Evolutionary conservation across 2,797 vertebrate species (phyloP).

Genomic region (Smutsia temminckii): DNA sequence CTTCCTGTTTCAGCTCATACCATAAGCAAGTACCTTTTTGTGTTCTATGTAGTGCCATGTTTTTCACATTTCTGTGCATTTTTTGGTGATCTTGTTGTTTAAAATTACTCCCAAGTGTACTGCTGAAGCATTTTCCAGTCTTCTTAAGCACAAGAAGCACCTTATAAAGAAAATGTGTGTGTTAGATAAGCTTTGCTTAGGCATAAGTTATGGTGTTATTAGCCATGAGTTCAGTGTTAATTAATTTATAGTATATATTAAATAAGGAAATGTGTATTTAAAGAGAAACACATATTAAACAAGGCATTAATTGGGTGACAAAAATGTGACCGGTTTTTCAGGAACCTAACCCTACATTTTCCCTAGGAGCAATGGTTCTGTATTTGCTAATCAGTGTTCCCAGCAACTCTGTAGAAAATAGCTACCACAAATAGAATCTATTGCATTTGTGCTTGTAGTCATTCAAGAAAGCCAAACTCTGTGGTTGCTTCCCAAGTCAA

Average conservation of each 20-base stretch:
- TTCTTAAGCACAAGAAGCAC: not conserved
- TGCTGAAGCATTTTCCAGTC: not conserved
- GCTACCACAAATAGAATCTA: not conserved
- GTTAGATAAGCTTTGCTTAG: slow-evolving; percentile 2
- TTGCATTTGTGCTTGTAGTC: not conserved
- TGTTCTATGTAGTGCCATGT: not conserved
- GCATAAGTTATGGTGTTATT: not conserved
- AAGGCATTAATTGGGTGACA: not conserved
- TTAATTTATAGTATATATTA: not conserved
- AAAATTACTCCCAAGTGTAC: not conserved
- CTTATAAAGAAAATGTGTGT: not conserved
- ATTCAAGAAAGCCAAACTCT: slow-evolving; percentile 23
- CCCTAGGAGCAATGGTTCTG: not conserved
- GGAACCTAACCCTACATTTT: not conserved
- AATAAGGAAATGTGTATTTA: slow-evolving; percentile 9
- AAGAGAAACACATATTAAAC: slow-evolving; percentile 20
- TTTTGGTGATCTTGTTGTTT: not conserved
- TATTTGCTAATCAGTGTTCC: not conserved
- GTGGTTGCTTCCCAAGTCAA: not conserved
- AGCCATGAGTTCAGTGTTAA: not conserved
- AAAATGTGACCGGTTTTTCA: not conserved
- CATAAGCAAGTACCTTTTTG: not conserved
- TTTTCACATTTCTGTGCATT: not conserved
- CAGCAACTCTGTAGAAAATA: not conserved
- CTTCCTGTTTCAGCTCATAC: not conserved